Percentiles rank a stretch among this genome's conserved stretches.
Conservation (phyloP, 2,113 vertebrate species). For the Plecturocebus donacophilus region DNA sequence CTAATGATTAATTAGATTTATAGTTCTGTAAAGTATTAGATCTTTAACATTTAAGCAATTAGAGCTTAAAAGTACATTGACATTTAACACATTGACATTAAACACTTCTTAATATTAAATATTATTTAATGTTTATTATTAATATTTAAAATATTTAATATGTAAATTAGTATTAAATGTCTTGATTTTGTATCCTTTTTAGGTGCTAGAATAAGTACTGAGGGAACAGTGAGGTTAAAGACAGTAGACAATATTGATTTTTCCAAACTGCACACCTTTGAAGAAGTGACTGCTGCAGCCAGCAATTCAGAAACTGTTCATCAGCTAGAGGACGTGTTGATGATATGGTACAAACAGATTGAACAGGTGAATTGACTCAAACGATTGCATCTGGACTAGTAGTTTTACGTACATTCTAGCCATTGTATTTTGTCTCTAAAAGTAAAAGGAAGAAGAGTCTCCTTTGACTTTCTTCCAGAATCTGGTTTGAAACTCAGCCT, state of each 20-base stretch:
- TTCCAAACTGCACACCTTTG: slow-evolving; percentile 83
- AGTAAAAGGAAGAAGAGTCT: neutral
- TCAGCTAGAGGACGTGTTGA: slow-evolving; percentile 88
- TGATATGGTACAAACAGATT: slow-evolving; percentile 90
- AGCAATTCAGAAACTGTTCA: slow-evolving; percentile 83
- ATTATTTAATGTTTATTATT: too few species aligned
- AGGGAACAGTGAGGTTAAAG: slow-evolving; percentile 85
- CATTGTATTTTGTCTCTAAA: neutral
- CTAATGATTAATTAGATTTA: neutral
- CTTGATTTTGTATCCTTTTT: neutral
- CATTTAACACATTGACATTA: neutral
- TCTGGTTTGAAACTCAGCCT: neutral
- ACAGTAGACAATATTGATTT: slow-evolving; percentile 84
- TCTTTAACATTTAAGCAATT: neutral
- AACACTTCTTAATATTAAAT: neutral
- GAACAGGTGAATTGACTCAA: slow-evolving; percentile 82
- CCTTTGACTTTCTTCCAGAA: neutral
- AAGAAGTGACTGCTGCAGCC: slow-evolving; percentile 86
- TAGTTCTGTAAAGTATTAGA: neutral
- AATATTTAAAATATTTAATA: too few species aligned
- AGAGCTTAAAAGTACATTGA: neutral
- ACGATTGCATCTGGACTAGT: neutral
- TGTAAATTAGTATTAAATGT: too few species aligned
- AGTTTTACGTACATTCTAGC: neutral
- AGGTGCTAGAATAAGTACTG: slow-evolving; percentile 85